Evolutionary conservation across 2,888 invertebrate species (phyloP), one percentile per base, ranked within the genome.

Genomic region (Graphium colonna): DNA sequence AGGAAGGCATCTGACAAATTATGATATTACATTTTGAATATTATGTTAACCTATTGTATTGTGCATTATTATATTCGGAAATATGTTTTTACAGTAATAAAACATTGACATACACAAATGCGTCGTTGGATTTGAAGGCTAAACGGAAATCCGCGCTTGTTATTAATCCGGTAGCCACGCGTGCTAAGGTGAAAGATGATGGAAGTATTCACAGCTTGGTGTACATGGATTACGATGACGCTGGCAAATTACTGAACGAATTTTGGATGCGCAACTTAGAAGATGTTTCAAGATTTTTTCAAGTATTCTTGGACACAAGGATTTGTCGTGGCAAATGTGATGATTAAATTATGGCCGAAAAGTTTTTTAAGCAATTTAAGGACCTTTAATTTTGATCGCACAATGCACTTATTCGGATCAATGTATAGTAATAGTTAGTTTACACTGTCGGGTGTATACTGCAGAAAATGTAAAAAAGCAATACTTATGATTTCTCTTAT

Each of bases 261-360:
- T 65, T 61, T 42, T 60, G 59, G 54, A 81, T 83, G 79, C 63
- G 67, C 8, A 73, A 60, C 48, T 61, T 82, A 0, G 61, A 63
- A 3, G 80, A 81, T 28, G 83, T 83, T 2, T 63, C 68, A 0
- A 54, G 10, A 4, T 80, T 82, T 60, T 79, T 83, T 48, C 48
- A 67, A 57, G 2, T 8, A 10, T 73, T 64, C 58, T 68, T 80
- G 10, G 59, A 76, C 15, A 73, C 75, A 10, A 59, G 67, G 58
- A 57, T 82, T 48, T 82, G 81, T 62, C 54, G 65, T 17, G 64
- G 31, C 0, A 28, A 15, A 10, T 79, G 79, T 58, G 49, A 60
- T 5, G 50, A 48, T 41, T 49, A 50, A 49, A n/a, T n/a, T n/a
- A n/a, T n/a, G n/a, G n/a, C n/a, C n/a, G n/a, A n/a, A n/a, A n/a